phyloP scores from a whole-genome alignment of 2,888 invertebrate species.

The Pandemis corylana region DNA sequence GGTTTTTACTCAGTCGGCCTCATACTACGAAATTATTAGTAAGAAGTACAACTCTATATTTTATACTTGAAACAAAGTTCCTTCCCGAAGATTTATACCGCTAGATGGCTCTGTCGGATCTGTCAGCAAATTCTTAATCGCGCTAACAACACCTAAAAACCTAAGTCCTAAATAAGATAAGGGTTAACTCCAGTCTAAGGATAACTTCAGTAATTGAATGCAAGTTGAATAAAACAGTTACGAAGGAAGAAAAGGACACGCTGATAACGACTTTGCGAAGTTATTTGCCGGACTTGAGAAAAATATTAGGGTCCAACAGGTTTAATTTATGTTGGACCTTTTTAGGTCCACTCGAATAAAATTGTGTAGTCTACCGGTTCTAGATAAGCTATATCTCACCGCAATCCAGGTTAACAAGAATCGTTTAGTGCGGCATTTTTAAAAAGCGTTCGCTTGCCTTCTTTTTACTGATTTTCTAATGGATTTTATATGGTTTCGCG shows the following conservation, averaged over 20 bases:
- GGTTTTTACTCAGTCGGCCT: no score
- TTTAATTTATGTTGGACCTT: constrained; percentile 25
- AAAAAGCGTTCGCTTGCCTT: background rate
- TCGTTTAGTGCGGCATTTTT: background rate
- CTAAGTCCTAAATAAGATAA: background rate
- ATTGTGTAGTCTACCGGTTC: constrained; percentile 5
- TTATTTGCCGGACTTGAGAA: constrained; percentile 26
- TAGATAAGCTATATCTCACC: background rate
- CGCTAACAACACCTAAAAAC: background rate
- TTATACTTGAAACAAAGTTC: no score
- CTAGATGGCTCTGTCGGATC: constrained; percentile 3
- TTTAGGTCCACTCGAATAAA: constrained; percentile 4
- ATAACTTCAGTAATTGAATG: constrained; percentile 26
- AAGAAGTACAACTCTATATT: no score
- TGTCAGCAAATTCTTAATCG: background rate
- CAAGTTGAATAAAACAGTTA: constrained; percentile 33
- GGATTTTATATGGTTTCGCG: constrained; percentile 1
- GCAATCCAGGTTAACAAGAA: background rate
- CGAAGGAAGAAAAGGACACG: constrained; percentile 7
- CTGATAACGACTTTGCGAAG: constrained; percentile 29
- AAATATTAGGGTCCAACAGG: constrained; percentile 25
- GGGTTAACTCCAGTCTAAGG: background rate
- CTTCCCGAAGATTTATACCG: background rate
- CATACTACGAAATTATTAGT: no score
- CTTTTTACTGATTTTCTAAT: background rate